Conservation (phyloP, 2,888 invertebrate genomes). For the Asteroscopus sphinx region DNA sequence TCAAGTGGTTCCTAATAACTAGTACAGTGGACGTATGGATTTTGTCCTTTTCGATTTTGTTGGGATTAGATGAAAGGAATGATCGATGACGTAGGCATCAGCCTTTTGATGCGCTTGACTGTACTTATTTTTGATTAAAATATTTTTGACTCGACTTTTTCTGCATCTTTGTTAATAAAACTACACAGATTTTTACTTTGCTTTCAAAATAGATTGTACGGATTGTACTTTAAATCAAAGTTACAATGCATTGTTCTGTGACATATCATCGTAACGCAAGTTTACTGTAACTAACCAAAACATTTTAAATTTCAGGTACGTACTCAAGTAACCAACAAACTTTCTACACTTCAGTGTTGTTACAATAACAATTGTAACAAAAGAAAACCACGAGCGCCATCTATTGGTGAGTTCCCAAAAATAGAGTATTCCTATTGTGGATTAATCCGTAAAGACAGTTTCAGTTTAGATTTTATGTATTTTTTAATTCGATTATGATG, state of each 20-base stretch:
- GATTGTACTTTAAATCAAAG: too few species aligned
- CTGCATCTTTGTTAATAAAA: too few species aligned
- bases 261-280: too few species aligned
- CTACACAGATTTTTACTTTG: too few species aligned
- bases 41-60: conserved; percentile 51
- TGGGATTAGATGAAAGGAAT: conserved; percentile 51
- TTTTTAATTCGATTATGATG: too few species aligned
- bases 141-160: not conserved
- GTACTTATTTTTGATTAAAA: conserved; percentile 7
- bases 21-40: conserved; percentile 53
- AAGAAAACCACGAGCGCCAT: conserved; percentile 66
- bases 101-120: conserved; percentile 24
- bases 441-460: too few species aligned
- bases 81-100: conserved; percentile 42
- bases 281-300: conserved; percentile 23
- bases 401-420: conserved; percentile 57
- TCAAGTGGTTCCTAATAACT: conserved; percentile 87
- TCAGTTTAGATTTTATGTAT: too few species aligned
- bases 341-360: conserved; percentile 55
- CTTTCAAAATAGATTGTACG: too few species aligned
- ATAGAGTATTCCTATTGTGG: too few species aligned
- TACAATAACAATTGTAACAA: conserved; percentile 70
- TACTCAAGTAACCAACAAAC: conserved; percentile 59
- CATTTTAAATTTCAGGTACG: conserved; percentile 68
- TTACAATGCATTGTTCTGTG: too few species aligned